These are phyloP conservation scores for Acromyrmex heyeri DNA, from an alignment of 1,140 invertebrate species.

Conservation along the genomic window DNA sequence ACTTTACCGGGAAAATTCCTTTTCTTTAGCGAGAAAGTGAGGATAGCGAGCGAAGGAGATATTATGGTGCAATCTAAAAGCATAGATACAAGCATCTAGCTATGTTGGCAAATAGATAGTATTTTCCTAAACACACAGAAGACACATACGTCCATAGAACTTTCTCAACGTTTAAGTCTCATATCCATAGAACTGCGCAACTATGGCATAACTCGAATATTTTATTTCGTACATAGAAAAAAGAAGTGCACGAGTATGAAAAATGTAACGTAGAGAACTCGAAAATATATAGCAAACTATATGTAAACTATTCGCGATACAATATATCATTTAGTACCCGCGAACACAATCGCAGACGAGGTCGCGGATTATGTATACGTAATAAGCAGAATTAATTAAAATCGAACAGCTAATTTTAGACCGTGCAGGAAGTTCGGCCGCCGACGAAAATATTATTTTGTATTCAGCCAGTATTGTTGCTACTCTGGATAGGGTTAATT, in stretches of 20 bases:
- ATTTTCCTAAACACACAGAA: constrained; percentile 21
- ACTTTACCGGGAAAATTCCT: constrained; percentile 52
- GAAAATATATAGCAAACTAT: too few species aligned
- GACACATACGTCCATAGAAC: background rate
- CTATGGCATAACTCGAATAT: constrained; percentile 36
- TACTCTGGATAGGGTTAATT: constrained; percentile 36
- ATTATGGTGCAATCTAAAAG: constrained; percentile 49
- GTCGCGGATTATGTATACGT: background rate
- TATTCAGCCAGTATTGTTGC: constrained; percentile 41
- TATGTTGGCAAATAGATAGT: constrained; percentile 36
- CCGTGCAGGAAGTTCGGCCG: background rate
- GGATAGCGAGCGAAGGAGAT: constrained; percentile 5
- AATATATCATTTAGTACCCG: constrained; percentile 4
- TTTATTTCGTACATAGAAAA: background rate
- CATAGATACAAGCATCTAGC: constrained; percentile 7
- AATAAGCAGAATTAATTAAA: constrained; percentile 7
- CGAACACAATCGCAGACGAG: background rate
- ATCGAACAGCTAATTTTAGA: background rate
- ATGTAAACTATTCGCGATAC: background rate
- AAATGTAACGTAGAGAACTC: constrained; percentile 9
- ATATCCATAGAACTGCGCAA: constrained; percentile 29
- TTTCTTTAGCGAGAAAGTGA: constrained; percentile 22
- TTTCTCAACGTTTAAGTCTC: constrained; percentile 21
- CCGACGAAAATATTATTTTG: constrained; percentile 11
- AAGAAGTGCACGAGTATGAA: background rate